These are phyloP conservation scores for Spisula solida DNA, from an alignment of 2,888 invertebrate genomes.

Conservation along the genomic window DNA sequence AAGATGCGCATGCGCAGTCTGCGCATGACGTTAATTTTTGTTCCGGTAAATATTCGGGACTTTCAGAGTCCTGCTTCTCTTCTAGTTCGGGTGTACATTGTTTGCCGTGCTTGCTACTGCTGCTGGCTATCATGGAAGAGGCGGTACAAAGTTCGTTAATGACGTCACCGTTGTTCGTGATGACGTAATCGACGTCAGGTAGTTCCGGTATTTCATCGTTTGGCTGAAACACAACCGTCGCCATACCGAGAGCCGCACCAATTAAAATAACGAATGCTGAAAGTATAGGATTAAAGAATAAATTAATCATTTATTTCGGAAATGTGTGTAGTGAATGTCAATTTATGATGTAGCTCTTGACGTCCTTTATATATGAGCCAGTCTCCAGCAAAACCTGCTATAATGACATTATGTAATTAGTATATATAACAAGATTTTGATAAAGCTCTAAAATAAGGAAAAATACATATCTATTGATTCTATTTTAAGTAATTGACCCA, in stretches of 20 bases:
- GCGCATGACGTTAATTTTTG: constrained; percentile 49
- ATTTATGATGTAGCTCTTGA: too few relatives aligned
- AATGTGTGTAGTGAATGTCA: too few relatives aligned
- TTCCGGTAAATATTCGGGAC: constrained; percentile 46
- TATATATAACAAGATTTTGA: too few relatives aligned
- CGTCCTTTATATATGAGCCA: too few relatives aligned
- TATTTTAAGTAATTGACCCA: too few relatives aligned
- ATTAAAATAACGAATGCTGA: constrained; percentile 66
- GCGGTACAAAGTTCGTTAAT: constrained; percentile 56
- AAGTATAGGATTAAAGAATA: not conserved
- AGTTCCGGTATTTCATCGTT: constrained; percentile 57
- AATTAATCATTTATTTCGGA: too few relatives aligned
- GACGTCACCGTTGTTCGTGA: constrained; percentile 60
- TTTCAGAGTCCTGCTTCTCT: constrained; percentile 55
- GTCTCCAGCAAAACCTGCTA: too few relatives aligned
- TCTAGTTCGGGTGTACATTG: constrained; percentile 32
- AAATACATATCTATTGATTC: too few relatives aligned
- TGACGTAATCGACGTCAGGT: constrained; percentile 60
- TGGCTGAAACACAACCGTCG: constrained; percentile 70
- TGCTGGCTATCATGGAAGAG: constrained; percentile 55
- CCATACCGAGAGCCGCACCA: constrained; percentile 69
- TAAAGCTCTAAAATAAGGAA: too few relatives aligned
- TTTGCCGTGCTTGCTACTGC: constrained; percentile 43
- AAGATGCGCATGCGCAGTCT: constrained; percentile 36
- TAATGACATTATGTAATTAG: too few relatives aligned